These are phyloP conservation scores for Diadegma fenestrale DNA, from an alignment of 2,888 invertebrate species.

Conservation along the genomic window DNA sequence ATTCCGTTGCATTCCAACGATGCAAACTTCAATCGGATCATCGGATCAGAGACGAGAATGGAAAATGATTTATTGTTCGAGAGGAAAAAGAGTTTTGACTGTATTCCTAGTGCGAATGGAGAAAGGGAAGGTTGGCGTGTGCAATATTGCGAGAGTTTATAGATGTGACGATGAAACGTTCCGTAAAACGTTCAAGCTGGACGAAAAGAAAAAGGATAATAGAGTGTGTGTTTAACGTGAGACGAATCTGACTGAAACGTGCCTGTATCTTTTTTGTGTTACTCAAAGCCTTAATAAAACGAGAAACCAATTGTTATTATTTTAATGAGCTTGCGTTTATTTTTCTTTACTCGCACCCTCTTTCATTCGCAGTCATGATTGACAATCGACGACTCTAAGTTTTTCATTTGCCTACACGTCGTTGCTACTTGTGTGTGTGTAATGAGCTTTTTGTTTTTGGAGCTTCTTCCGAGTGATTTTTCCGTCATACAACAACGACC, in stretches of 20 bases:
- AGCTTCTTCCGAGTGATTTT: slow-evolving; percentile 38
- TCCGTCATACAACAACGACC: slow-evolving; percentile 3
- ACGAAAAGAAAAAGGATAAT: neutral
- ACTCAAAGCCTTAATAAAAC: slow-evolving; percentile 80
- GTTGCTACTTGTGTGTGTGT: slow-evolving; percentile 11
- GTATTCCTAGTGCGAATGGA: slow-evolving; percentile 21
- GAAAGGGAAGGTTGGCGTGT: slow-evolving; percentile 42
- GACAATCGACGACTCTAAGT: slow-evolving; percentile 18
- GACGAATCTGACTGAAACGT: slow-evolving; percentile 72
- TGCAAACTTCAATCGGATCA: too few species aligned
- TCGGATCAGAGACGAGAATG: neutral
- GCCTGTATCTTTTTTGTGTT: slow-evolving; percentile 80
- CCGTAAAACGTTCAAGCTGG: slow-evolving; percentile 14
- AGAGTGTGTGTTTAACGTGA: slow-evolving; percentile 41
- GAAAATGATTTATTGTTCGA: neutral
- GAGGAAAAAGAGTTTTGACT: slow-evolving; percentile 14
- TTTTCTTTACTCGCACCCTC: slow-evolving; percentile 73
- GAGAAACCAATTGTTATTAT: slow-evolving; percentile 78
- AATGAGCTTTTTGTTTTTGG: slow-evolving; percentile 32
- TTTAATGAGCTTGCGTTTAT: slow-evolving; percentile 78
- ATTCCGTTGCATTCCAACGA: too few species aligned
- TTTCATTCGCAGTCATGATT: slow-evolving; percentile 45
- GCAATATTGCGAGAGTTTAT: slow-evolving; percentile 52
- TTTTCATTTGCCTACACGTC: slow-evolving; percentile 26
- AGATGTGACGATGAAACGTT: slow-evolving; percentile 23